Percentiles rank a stretch among this genome's conserved stretches.
Evolutionary conservation across 2,797 vertebrate genomes (phyloP).

Genomic region (Poecilia velifera): DNA sequence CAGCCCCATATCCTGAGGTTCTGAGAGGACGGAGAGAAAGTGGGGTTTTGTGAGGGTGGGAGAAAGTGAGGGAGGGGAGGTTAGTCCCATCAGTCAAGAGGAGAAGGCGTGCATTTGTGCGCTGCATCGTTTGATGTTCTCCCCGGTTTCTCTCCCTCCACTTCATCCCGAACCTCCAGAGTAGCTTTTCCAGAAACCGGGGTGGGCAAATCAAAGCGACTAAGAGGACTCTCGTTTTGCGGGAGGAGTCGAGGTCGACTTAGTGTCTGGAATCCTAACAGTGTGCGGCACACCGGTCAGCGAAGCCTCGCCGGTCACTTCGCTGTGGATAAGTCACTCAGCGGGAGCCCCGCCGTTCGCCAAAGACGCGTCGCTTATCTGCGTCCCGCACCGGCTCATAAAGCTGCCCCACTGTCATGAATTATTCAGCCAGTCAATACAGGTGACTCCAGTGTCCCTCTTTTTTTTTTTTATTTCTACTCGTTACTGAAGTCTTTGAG

Average conservation of each 20-base stretch:
- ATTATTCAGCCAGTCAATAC: conserved; percentile 57
- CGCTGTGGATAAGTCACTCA: conserved; percentile 66
- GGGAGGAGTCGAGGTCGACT: conserved; percentile 75
- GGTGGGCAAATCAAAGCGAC: conserved; percentile 72
- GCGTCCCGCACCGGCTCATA: conserved; percentile 38
- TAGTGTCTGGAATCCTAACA: conserved; percentile 38
- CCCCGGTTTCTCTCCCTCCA: conserved; percentile 27
- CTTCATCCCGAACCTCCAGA: conserved; percentile 40
- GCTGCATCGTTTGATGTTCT: conserved; percentile 70
- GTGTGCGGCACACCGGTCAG: conserved; percentile 71
- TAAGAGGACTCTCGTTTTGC: conserved; percentile 72
- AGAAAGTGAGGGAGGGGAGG: conserved; percentile 40
- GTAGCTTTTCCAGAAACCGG: conserved; percentile 66
- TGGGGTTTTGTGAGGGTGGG: conserved; percentile 14
- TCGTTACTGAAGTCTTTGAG: conserved; percentile 24
- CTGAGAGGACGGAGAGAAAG: conserved; percentile 34
- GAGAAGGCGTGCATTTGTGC: conserved; percentile 72
- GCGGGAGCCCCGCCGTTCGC: conserved; percentile 64
- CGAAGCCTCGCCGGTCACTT: conserved; percentile 70
- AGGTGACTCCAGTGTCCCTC: conserved; percentile 58
- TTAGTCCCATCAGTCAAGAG: conserved; percentile 75
- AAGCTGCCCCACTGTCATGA: conserved; percentile 65
- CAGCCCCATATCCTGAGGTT: conserved; percentile 54
- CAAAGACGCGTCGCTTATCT: conserved; percentile 38
- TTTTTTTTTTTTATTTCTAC: not conserved